Evolutionary conservation across 2,797 vertebrate species (phyloP).

Genomic region (Poecilia wingei): DNA sequence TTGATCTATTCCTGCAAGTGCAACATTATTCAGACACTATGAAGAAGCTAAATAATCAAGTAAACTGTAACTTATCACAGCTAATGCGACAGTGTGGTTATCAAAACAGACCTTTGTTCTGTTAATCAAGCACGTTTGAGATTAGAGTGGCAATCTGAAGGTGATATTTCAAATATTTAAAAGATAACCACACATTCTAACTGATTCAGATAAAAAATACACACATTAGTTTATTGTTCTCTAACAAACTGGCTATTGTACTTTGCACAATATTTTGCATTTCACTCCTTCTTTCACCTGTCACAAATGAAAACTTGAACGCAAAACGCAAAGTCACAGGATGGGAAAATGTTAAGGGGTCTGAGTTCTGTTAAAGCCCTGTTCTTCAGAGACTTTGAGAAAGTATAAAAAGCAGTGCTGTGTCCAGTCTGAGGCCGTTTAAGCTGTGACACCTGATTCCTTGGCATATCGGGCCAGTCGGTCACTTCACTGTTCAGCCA

Average conservation of each 20-base stretch:
- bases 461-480: slow-evolving; percentile 35
- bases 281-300: not conserved
- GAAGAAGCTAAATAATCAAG: not conserved
- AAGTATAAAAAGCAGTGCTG: not conserved
- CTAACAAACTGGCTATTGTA: not conserved
- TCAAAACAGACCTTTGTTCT: not conserved
- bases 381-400: not conserved
- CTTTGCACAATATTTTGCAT: not conserved
- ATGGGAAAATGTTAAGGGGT: not conserved
- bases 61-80: not conserved
- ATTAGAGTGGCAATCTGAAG: not conserved
- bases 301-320: not conserved
- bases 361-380: not conserved
- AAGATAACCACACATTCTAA: not conserved
- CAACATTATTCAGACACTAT: slow-evolving; percentile 21
- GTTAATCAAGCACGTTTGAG: no score
- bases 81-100: not conserved
- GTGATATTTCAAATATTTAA: not conserved
- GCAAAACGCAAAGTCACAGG: not conserved
- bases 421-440: not conserved
- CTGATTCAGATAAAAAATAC: not conserved
- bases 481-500: slow-evolving; percentile 41
- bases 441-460: slow-evolving; percentile 55
- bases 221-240: not conserved
- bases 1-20: slow-evolving; percentile 42